phyloP scores from a whole-genome alignment of 2,113 vertebrate species.

The Ahaetulla prasina region DNA sequence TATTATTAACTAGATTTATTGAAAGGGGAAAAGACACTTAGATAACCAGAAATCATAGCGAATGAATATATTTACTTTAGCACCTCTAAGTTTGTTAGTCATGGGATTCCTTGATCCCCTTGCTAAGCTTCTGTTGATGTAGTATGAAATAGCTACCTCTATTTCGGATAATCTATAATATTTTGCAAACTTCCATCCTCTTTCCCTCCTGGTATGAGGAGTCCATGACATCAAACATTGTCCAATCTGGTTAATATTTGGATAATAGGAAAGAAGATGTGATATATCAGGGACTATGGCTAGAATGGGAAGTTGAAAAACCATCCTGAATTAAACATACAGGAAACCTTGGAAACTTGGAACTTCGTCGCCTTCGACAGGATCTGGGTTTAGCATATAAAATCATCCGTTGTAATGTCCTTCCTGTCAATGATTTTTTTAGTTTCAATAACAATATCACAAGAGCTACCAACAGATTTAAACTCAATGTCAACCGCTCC shows the following conservation, averaged over 20 bases:
- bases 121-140: neutral
- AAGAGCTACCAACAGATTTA: too few relatives aligned
- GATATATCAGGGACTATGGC: neutral
- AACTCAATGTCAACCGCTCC: too few relatives aligned
- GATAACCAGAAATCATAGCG: neutral
- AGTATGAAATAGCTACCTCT: neutral
- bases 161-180: neutral
- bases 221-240: neutral
- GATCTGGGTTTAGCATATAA: too few relatives aligned
- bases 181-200: neutral
- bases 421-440: too few relatives aligned
- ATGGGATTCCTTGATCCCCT: neutral
- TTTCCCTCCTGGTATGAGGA: neutral
- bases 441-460: too few relatives aligned
- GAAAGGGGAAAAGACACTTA: neutral
- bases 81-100: neutral
- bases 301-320: neutral
- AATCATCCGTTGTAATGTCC: too few relatives aligned
- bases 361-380: too few relatives aligned
- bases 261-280: neutral
- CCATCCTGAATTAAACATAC: neutral
- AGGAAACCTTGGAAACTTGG: too few relatives aligned
- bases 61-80: neutral
- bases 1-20: neutral
- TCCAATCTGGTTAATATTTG: neutral